Evolutionary conservation across 2,113 vertebrate species (phyloP), one percentile per base, ranked within the genome.

Genomic region (Forbesichthys agassizii): DNA sequence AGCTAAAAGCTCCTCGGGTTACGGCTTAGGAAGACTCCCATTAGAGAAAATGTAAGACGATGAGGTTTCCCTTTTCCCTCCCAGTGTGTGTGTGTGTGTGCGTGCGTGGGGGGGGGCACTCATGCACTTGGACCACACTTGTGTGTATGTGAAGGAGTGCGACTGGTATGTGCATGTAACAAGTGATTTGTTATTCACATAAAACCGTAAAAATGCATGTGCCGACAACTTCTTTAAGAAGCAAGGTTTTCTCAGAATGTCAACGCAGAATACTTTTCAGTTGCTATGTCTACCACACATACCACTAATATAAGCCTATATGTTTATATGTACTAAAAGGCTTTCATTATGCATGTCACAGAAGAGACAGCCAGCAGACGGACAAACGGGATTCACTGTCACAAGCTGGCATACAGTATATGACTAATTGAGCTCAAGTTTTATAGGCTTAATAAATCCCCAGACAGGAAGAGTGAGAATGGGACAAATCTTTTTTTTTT

Each of bases 1-100:
- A 77, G 77, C 64, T 85, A 83, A 85, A 82, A 89, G 86, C 88
- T 77, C 69, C 88, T 86, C 81, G 0, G 54, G 83, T 89, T 88
- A 86, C 88, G n/a, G 51, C 81, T 82, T 86, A 89, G 89, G 86
- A 91, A 91, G 88, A 81, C 88, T 91, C 81, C 86, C 78, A 89
- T 91, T 89, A 88, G 88, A 85, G 81, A 82, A 86, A 85, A 88
- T 88, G 89, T 75, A 81, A 54, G 80, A 71, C 61, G 84, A 86
- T 88, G 78, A 4, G 36, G 83, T 88, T 82, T 76, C 85, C 75
- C 79, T 77, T 49, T 33, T 64, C 69, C 77, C 78, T 62, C 75
- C 75, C 68, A 72, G 66, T 3, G 3, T 72, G 73, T 55, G 59
- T 48, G 33, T 48, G 42, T 62, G 13, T 62, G 7, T 62, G 7